Base-by-base conservation (phyloP, 2,888 invertebrate genomes). In the Liodrosophila aerea region DNA sequence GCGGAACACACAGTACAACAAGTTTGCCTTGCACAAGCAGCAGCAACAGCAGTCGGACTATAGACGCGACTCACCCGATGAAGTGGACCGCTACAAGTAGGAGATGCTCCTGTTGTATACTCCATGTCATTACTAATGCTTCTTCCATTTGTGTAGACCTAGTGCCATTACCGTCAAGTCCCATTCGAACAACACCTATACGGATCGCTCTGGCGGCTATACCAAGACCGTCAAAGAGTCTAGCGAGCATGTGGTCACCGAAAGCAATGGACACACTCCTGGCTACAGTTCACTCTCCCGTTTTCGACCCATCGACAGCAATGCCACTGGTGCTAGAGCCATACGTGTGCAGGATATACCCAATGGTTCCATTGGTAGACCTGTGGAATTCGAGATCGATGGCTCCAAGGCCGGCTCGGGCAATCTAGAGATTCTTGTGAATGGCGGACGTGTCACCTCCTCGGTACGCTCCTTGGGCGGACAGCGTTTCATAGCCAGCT, bases 371-470 rank as follows among this genome's bases (percentile, higher is more conserved):
- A 93, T 98, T 51, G 97, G 98, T 73, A 94, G 95, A 89, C 96
- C 97, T 50, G 97, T 98, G 49, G 96, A 98, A 91, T 99, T 99
- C 91, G 97, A 97, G 92, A 98, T 99, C 90, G 98, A 99, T 90
- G 98, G 98, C 54, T 95, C 96, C 59, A 93, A 94, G 71, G 98
- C 98, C n/a, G 98, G 98, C 31, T 96, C 97, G 2, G 99, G 98
- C 11, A 98, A 98, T 90, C 91, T 99, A 73, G 98, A 98, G 90
- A 95, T 99, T 73, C 93, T 98, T 69, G 98, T 98, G 7, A 98
- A 98, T 86, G 98, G 97, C 33, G 96, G 98, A 3, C 94, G 97
- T 68, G 98, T 98, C 18, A 97, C 97, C 7, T 98, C 98, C 77
- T 97, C 97, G 51, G 98, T 99, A 9, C 93, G 95, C 66, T 95